These are phyloP conservation scores for Chrysolina americana DNA, from an alignment of 2,888 invertebrate genomes.

Conservation along the genomic window DNA sequence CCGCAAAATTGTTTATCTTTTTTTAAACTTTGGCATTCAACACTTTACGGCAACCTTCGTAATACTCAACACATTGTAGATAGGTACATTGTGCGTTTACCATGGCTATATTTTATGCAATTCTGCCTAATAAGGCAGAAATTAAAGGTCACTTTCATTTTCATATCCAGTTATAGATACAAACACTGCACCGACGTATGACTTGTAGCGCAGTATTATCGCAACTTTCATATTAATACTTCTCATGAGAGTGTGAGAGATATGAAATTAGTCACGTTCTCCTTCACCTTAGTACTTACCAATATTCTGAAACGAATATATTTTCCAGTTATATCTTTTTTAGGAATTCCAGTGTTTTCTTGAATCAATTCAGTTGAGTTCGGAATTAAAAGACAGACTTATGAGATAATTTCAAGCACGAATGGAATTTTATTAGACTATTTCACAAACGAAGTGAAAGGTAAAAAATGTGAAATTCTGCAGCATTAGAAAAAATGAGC, in stretches of 20 bases:
- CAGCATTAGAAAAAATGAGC: no score
- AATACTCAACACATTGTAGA: slow-evolving; percentile 3
- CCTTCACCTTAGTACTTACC: background rate
- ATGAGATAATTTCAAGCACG: no score
- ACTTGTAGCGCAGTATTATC: slow-evolving; percentile 30
- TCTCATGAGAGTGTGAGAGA: slow-evolving; percentile 22
- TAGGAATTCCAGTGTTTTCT: background rate
- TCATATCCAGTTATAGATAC: slow-evolving; percentile 39
- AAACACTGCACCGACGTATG: slow-evolving; percentile 24
- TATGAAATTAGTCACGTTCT: slow-evolving; percentile 23
- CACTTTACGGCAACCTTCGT: slow-evolving; percentile 15
- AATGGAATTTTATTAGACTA: no score
- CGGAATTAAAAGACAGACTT: no score
- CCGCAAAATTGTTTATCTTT: slow-evolving; percentile 10
- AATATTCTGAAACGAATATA: slow-evolving; percentile 8
- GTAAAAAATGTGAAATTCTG: no score
- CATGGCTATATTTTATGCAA: slow-evolving; percentile 50
- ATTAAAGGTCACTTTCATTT: slow-evolving; percentile 56
- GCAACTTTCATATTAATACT: slow-evolving; percentile 31
- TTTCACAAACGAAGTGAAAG: no score
- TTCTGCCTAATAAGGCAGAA: slow-evolving; percentile 53
- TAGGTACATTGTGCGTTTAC: slow-evolving; percentile 28
- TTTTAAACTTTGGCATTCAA: slow-evolving; percentile 10
- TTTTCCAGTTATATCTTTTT: background rate
- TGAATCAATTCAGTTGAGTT: no score